Evolutionary conservation across 2,888 invertebrate species (phyloP).

Genomic region (Adelognathus sp.): DNA sequence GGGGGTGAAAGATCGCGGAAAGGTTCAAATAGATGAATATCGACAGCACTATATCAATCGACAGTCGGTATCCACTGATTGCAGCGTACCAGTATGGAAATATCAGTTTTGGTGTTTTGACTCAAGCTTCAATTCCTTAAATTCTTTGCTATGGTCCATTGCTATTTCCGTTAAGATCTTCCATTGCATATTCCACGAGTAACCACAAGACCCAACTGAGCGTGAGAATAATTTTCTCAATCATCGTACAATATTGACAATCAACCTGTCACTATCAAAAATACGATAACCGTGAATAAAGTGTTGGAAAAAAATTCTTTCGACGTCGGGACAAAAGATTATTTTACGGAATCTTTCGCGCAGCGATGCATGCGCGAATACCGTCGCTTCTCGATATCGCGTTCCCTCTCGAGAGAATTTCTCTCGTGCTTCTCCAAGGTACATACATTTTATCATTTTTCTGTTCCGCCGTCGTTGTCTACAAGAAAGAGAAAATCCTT

Average conservation of each 20-base stretch:
- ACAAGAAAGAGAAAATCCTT: neutral
- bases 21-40: no score
- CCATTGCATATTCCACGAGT: no score
- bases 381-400: conserved; percentile 4
- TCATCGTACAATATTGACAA: neutral
- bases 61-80: no score
- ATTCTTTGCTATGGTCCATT: no score
- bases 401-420: conserved; percentile 44
- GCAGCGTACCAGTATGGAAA: no score
- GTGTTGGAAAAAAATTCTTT: neutral
- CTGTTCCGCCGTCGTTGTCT: neutral
- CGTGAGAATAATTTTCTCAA: neutral
- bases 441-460: neutral
- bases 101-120: no score
- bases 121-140: no score
- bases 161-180: no score
- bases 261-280: neutral
- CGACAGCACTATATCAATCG: no score
- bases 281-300: neutral
- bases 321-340: neutral
- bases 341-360: neutral
- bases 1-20: no score
- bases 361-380: neutral
- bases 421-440: conserved; percentile 51
- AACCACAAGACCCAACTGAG: no score